Base-by-base conservation (phyloP, 2,113 vertebrate species). In the Eidolon helvum region DNA sequence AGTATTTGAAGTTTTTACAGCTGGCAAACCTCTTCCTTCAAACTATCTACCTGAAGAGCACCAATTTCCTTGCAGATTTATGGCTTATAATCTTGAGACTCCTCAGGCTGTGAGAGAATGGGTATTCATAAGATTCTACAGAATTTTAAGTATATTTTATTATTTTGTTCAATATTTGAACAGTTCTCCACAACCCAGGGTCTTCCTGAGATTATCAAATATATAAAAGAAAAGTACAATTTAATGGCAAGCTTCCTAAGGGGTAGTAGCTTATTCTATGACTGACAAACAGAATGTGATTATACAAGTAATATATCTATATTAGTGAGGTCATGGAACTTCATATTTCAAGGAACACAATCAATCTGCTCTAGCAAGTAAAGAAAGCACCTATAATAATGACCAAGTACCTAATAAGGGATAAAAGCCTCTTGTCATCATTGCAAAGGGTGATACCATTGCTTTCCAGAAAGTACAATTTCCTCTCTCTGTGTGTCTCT, bases 131-230 rank as follows among this genome's bases (percentile, higher is more conserved):
- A 66, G 45, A 72, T 59, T 75, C 66, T 50, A 79, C 88, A 91
- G 75, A 96, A 40, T 74, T 87, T 74, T 87, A 94, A 96, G 72
- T 2, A 21, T 72, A 35, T 96, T 82, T 43, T 74, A 0, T 85
- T 85, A 43, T 84, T 71, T 90, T 45, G 79, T 96, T 92, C 28
- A 69, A 7, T 95, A 93, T 75, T 79, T 91, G 65, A 88, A 92
- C 18, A 84, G 22, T 79, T 89, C 43, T 95, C 38, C 65, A n/a
- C 53, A 28, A 89, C 6, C 65, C 24, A 74, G 18, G 24, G 30
- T 40, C 19, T 95, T 88, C 63, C 53, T 22, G 30, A 59, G 18
- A 68, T 78, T 87, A 50, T 57, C 28, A 69, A 86, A 93, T 26
- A 48, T 82, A n/a, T 35, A 66, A 86, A 89, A 87, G 30, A 63